Evolutionary conservation across 2,113 vertebrate genomes (phyloP).

Genomic region (Phalacrocorax pelagicus): DNA sequence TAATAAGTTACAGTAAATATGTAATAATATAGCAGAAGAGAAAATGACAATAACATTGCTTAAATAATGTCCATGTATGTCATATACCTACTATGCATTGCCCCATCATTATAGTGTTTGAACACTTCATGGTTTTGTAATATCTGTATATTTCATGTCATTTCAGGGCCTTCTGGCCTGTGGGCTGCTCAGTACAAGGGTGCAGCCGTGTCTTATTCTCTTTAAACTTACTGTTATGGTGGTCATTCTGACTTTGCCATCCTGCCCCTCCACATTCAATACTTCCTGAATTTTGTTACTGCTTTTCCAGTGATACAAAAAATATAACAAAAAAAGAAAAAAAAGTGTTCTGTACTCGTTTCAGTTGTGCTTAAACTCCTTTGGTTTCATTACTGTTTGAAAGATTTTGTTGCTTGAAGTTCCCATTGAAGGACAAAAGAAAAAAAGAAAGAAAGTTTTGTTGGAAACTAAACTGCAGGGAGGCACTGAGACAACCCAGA

Average conservation of each 20-base stretch:
- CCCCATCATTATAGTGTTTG: neutral
- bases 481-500: slow-evolving; percentile 86
- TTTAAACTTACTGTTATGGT: neutral
- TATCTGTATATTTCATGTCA: neutral
- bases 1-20: neutral
- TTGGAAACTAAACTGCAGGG: slow-evolving; percentile 88
- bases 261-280: neutral
- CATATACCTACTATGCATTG: neutral
- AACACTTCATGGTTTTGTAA: neutral
- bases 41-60: neutral
- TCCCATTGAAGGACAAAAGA: slow-evolving; percentile 96
- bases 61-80: neutral
- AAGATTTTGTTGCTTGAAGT: slow-evolving; percentile 96
- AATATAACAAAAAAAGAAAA: neutral
- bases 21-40: neutral
- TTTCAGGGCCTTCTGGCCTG: neutral
- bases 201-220: neutral
- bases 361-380: neutral
- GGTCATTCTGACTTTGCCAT: neutral
- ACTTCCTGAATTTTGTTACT: neutral
- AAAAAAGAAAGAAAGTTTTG: slow-evolving; percentile 94
- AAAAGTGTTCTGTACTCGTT: neutral
- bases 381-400: slow-evolving; percentile 18
- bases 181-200: neutral
- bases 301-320: neutral